Evolutionary conservation across 2,113 vertebrate species (phyloP).

Genomic region (Larimichthys polyactis): DNA sequence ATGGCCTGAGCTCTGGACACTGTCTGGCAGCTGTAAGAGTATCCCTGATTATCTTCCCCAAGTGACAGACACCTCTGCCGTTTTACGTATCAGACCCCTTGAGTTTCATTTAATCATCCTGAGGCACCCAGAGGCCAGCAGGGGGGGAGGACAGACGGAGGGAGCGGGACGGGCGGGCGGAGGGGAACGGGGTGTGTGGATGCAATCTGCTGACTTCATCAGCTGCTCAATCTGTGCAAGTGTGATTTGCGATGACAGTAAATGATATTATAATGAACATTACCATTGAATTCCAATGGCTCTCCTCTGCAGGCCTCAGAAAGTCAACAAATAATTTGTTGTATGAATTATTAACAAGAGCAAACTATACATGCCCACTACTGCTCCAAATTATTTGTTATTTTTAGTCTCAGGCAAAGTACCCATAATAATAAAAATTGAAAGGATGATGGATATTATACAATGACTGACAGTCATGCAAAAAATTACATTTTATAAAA

Average conservation of each 20-base stretch:
- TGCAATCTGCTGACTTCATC: conserved; percentile 34
- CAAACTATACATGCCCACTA: background rate
- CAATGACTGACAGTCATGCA: background rate
- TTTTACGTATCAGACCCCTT: conserved; percentile 46
- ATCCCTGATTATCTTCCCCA: conserved; percentile 42
- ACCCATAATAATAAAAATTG: background rate
- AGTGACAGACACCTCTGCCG: conserved; percentile 46
- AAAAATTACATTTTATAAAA: background rate
- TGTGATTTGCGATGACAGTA: conserved; percentile 23
- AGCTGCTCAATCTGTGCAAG: conserved; percentile 29
- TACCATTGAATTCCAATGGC: conserved; percentile 6
- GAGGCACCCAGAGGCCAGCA: conserved; percentile 23
- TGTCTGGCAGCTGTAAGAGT: conserved; percentile 62
- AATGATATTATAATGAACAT: conserved; percentile 15
- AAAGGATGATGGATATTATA: background rate
- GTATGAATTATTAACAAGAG: conserved; percentile 17
- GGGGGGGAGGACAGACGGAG: background rate
- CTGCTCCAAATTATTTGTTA: background rate
- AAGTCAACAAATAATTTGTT: background rate
- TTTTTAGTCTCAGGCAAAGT: background rate
- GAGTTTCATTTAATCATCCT: conserved; percentile 56
- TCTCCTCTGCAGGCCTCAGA: background rate
- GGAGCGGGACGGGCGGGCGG: background rate
- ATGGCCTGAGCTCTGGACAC: conserved; percentile 20
- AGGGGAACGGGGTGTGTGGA: background rate